Base-by-base conservation (phyloP, 1,140 invertebrate genomes). In the Apis cerana region DNA sequence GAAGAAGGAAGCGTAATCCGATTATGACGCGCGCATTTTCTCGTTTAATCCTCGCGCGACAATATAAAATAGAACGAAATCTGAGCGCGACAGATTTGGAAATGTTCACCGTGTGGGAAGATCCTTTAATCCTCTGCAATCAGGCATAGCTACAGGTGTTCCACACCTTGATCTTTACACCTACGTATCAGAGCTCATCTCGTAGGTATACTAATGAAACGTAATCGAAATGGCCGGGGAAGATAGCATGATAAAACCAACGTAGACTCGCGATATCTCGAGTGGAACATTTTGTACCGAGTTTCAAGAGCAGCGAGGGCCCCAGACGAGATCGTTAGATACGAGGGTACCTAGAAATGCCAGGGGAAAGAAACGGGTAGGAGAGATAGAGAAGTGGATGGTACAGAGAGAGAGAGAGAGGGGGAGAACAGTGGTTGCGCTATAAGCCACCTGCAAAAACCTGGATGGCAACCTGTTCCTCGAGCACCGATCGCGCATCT, bases 381-480 rank as follows among this genome's bases (percentile, higher is more conserved):
- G 10, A 23, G 8, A 50, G 50, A 54, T 9, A 27, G 52, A 52
- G 56, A 43, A 13, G 11, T 27, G 4, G 10, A 15, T 19, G 70
- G 17, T 0, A 17, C 13, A 43, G 67, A 64, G 74, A 43, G 3
- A 58, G 50, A 17, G 33, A 15, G 54, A 56, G n/a, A 23, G 33
- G 33, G 75, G 5, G 48, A 48, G 33, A 69, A 54, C 64, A 72
- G 83, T 85, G 64, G 88, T 87, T 87, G 84, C 75, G 62, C 88
- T 88, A 89, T 87, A 88, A 86, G 84, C 71, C 79, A 89, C 79
- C 81, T 83, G 86, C 86, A 89, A 89, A 89, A 88, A 89, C 77
- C 83, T 80, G 86, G 84, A 88, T 83, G 85, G 85, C 78, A 89
- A 89, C 88, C 84, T 89, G 89, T 89, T 89, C 83, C 23, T 64